Conservation (phyloP, 2,113 vertebrate species). For the Entosphenus tridentatus region DNA sequence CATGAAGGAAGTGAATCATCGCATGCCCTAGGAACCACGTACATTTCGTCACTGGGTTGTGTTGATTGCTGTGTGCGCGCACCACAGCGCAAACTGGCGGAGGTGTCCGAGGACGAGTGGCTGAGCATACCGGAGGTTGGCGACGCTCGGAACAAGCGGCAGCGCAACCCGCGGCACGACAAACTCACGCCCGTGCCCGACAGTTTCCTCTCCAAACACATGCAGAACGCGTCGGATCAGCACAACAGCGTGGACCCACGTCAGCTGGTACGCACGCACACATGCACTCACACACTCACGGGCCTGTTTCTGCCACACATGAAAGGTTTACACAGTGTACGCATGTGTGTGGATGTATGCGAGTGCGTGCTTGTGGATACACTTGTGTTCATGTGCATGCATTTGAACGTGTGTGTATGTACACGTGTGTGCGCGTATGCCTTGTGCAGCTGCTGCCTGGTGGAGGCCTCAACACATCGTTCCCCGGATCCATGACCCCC, state of each 20-base stretch:
- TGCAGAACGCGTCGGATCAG: conserved; percentile 58
- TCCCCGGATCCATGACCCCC: conserved; percentile 81
- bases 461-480: conserved; percentile 70
- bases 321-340: too few relatives aligned
- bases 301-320: too few relatives aligned
- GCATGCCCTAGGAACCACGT: too few relatives aligned
- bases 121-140: conserved; percentile 92
- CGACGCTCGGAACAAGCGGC: conserved; percentile 82
- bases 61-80: neutral
- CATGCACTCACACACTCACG: too few relatives aligned
- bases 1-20: too few relatives aligned
- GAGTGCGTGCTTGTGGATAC: too few relatives aligned
- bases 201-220: conserved; percentile 89
- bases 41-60: neutral
- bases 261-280: conserved; percentile 41
- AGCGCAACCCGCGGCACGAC: conserved; percentile 80
- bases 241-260: conserved; percentile 69
- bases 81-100: conserved; percentile 56
- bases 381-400: too few relatives aligned
- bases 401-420: too few relatives aligned
- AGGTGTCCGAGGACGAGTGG: conserved; percentile 94
- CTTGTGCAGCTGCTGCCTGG: neutral
- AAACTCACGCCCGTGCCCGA: conserved; percentile 88
- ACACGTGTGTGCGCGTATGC: too few relatives aligned
- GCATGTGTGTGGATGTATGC: too few relatives aligned